These are phyloP conservation scores for Euplexia lucipara DNA, from an alignment of 2,888 invertebrate genomes.

Conservation along the genomic window DNA sequence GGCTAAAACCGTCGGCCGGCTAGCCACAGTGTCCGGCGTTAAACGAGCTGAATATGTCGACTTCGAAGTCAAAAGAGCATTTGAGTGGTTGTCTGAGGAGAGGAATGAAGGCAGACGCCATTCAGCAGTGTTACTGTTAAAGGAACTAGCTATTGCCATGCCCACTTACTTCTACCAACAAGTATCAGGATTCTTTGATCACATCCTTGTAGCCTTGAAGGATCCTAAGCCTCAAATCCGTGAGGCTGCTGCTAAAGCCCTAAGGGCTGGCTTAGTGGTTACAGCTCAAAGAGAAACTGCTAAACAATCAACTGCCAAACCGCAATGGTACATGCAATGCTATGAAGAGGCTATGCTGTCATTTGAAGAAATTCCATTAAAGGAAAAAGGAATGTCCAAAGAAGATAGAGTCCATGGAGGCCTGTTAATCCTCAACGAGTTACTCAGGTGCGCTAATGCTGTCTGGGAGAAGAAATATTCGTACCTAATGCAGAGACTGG, in stretches of 20 bases:
- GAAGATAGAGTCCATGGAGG: constrained; percentile 99
- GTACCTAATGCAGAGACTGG: constrained; percentile 92
- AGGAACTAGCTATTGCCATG: constrained; percentile 98
- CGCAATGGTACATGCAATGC: constrained; percentile 98
- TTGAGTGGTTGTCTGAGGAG: constrained; percentile 98
- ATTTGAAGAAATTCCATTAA: constrained; percentile 92
- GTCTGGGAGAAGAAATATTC: constrained; percentile 96
- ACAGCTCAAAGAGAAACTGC: constrained; percentile 99
- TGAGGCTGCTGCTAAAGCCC: constrained; percentile 97
- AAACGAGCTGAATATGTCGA: constrained; percentile 99
- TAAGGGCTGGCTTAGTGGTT: constrained; percentile 98
- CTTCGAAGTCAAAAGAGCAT: constrained; percentile 98
- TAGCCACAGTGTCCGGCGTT: constrained; percentile 97
- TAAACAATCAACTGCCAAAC: constrained; percentile 96
- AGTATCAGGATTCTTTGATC: constrained; percentile 97
- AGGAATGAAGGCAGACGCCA: constrained; percentile 97
- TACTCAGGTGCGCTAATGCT: constrained; percentile 97
- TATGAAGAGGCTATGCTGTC: constrained; percentile 97
- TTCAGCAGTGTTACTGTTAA: constrained; percentile 97
- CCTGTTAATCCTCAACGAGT: constrained; percentile 97
- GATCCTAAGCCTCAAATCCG: constrained; percentile 98
- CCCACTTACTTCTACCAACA: constrained; percentile 99
- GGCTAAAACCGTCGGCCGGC: constrained; percentile 98
- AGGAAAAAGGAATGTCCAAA: constrained; percentile 95
- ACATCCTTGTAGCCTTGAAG: constrained; percentile 97